These are phyloP conservation scores for Stegophylla sp. DNA, from an alignment of 2,888 invertebrate genomes.

Conservation along the genomic window DNA sequence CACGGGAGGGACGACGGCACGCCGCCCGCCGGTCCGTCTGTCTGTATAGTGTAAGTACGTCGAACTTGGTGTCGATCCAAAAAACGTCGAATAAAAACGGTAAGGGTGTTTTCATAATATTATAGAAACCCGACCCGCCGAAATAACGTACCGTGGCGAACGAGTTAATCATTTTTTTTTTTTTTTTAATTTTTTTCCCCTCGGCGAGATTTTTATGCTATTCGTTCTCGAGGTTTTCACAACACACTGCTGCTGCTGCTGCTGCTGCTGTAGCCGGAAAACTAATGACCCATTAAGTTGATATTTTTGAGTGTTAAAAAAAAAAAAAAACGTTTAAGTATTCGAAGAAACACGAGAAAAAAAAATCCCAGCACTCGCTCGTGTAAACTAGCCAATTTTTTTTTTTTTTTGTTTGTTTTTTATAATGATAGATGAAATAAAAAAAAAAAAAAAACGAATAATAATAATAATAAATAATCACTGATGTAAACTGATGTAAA, in stretches of 20 bases:
- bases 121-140: not conserved
- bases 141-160: not conserved
- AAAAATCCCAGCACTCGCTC: not conserved
- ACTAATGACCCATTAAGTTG: slow-evolving; percentile 6
- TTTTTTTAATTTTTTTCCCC: too few species aligned
- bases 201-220: not conserved
- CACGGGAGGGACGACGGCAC: too few species aligned
- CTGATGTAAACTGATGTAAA: too few species aligned
- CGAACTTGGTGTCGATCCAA: not conserved
- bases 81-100: not conserved
- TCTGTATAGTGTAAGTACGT: too few species aligned
- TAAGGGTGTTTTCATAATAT: slow-evolving; percentile 11
- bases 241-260: not conserved
- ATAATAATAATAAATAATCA: too few species aligned
- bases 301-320: not conserved
- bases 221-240: not conserved
- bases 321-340: not conserved
- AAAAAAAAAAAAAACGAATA: not conserved
- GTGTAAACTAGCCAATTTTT: not conserved
- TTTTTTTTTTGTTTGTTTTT: too few species aligned
- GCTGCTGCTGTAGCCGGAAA: too few species aligned
- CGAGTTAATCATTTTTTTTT: slow-evolving; percentile 2
- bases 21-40: too few species aligned
- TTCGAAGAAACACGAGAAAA: not conserved
- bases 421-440: not conserved